A percentile compares a stretch with the other conserved stretches of the same genome.
These are phyloP conservation scores for Recurvirostra avosetta DNA, from an alignment of 2,113 vertebrate genomes.

Conservation along the genomic window DNA sequence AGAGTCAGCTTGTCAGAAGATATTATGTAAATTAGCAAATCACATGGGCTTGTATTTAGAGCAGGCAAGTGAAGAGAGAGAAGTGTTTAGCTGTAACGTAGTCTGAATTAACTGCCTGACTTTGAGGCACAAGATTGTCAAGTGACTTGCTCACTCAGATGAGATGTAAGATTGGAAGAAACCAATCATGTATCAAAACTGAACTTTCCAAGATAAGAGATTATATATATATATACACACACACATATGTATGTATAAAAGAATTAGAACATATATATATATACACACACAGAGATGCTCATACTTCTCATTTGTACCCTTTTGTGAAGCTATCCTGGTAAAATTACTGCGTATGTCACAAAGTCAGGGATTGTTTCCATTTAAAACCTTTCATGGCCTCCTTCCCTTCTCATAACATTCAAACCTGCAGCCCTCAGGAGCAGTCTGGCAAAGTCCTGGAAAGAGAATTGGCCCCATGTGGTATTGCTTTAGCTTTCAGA, in stretches of 20 bases:
- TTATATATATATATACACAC: neutral
- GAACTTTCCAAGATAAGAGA: neutral
- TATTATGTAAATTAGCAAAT: constrained; percentile 39
- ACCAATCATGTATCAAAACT: neutral
- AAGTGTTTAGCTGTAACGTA: neutral
- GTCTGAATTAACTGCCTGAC: constrained; percentile 25
- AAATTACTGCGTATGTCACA: too few relatives aligned
- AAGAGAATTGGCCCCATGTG: too few relatives aligned
- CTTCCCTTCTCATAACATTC: too few relatives aligned
- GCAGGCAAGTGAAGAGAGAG: constrained; percentile 2
- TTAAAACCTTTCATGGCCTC: too few relatives aligned
- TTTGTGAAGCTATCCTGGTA: too few relatives aligned
- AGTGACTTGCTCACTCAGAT: neutral
- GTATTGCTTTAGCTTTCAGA: too few relatives aligned
- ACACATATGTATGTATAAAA: neutral
- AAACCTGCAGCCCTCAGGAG: too few relatives aligned
- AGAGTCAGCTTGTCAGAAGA: constrained; percentile 37
- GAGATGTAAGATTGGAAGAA: neutral
- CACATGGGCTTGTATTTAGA: constrained; percentile 35
- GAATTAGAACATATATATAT: neutral
- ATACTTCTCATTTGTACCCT: too few relatives aligned
- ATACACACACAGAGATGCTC: too few relatives aligned
- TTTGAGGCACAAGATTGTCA: neutral
- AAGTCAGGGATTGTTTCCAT: too few relatives aligned
- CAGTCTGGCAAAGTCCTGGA: too few relatives aligned